A percentile compares a stretch with the other conserved stretches of the same genome.
Evolutionary conservation across 2,797 vertebrate species (phyloP).

Genomic region (Sparidentex hasta): DNA sequence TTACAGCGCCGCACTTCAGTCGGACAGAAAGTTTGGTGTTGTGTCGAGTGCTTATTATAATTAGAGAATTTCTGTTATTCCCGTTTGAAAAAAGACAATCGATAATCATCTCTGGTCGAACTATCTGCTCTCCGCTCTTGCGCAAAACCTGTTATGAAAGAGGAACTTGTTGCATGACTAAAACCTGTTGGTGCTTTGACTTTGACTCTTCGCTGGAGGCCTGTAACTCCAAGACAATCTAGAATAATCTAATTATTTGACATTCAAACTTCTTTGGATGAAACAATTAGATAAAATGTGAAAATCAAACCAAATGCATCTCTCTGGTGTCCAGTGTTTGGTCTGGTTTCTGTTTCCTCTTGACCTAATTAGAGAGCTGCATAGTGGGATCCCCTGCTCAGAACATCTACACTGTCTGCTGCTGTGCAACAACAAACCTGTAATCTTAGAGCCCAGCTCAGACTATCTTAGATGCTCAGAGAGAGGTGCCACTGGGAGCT

Average conservation of each 20-base stretch:
- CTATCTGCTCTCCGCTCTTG: background rate
- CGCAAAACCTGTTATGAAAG: background rate
- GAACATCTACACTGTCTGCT: conserved; percentile 7
- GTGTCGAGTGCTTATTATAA: background rate
- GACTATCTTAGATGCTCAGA: conserved; percentile 7
- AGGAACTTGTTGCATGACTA: background rate
- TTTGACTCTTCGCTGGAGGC: background rate
- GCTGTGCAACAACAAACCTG: conserved; percentile 42
- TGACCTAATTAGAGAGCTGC: conserved; percentile 37
- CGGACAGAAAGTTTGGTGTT: background rate
- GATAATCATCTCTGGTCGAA: background rate
- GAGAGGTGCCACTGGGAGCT: conserved; percentile 18
- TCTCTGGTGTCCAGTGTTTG: conserved; percentile 25
- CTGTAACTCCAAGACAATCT: background rate
- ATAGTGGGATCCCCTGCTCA: background rate
- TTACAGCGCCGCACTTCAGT: background rate
- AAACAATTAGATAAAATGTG: background rate
- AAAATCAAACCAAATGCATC: conserved; percentile 8
- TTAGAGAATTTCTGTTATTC: background rate
- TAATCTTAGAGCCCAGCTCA: conserved; percentile 54
- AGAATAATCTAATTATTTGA: background rate
- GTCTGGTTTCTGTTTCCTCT: conserved; percentile 40
- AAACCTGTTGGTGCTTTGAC: background rate
- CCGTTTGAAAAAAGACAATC: background rate
- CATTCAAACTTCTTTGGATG: conserved; percentile 6